A percentile compares a stretch with the other conserved stretches of the same genome.
These are phyloP conservation scores for Diorhabda carinulata DNA, from an alignment of 1,140 invertebrate species.

Conservation along the genomic window DNA sequence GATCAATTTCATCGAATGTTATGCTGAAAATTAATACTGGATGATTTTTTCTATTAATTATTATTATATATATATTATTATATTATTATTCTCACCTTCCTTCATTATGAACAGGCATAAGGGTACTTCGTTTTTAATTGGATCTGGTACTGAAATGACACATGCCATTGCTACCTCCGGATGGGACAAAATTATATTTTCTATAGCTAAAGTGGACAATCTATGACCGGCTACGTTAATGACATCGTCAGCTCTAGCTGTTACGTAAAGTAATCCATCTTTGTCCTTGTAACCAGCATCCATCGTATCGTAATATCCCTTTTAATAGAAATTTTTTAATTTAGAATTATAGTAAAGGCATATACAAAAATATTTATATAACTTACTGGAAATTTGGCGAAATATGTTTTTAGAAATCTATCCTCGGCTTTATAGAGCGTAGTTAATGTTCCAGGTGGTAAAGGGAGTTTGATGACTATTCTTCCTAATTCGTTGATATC, in stretches of 20 bases:
- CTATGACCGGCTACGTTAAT: conserved; percentile 93
- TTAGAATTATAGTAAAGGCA: neutral
- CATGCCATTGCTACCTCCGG: conserved; percentile 77
- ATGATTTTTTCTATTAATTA: too few species aligned
- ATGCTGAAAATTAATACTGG: too few species aligned
- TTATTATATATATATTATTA: too few species aligned
- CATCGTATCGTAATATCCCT: conserved; percentile 97
- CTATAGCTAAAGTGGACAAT: conserved; percentile 80
- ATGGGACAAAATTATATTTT: conserved; percentile 83
- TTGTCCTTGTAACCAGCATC: conserved; percentile 85
- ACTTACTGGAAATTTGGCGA: conserved; percentile 72
- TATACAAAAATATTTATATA: neutral
- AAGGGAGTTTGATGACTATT: conserved; percentile 78
- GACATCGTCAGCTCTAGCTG: conserved; percentile 89
- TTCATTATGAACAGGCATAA: conserved; percentile 78
- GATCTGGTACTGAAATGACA: conserved; percentile 84
- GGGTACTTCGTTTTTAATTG: conserved; percentile 85
- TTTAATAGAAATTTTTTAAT: conserved; percentile 6
- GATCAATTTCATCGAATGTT: too few species aligned
- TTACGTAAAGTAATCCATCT: conserved; percentile 82
- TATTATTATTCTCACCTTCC: conserved; percentile 47
- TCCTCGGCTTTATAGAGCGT: conserved; percentile 80
- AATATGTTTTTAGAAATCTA: conserved; percentile 77
- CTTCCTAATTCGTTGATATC: conserved; percentile 70
- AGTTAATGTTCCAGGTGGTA: conserved; percentile 82